Percentiles rank a stretch among this genome's conserved stretches.
Conservation (phyloP, 1,140 invertebrate species). For the Brachionus koreanus region DNA sequence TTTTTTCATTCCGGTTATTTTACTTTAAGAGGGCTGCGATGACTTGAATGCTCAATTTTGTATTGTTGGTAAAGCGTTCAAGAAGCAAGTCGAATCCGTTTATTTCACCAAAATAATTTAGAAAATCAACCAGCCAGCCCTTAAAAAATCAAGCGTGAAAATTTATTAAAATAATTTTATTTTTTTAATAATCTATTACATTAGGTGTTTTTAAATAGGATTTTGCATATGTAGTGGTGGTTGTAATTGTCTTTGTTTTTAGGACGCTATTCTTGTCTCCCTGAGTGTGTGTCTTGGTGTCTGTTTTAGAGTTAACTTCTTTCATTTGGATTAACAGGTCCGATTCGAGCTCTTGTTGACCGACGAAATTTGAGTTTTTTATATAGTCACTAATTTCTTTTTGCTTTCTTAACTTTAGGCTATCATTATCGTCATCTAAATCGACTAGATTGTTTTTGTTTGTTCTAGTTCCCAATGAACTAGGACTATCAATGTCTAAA, state of each 20-base stretch:
- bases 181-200: constrained; percentile 48
- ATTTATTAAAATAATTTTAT: neutral
- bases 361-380: neutral
- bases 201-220: constrained; percentile 58
- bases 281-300: neutral
- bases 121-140: constrained; percentile 91
- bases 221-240: constrained; percentile 5
- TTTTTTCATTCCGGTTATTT: constrained; percentile 40
- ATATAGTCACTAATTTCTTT: constrained; percentile 25
- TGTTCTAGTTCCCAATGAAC: neutral
- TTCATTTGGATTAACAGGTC: neutral
- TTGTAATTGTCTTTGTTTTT: neutral
- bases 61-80: constrained; percentile 69
- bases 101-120: constrained; percentile 84
- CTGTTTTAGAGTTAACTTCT: neutral
- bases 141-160: constrained; percentile 54
- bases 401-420: neutral
- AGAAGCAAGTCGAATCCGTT: constrained; percentile 81
- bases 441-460: neutral
- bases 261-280: neutral
- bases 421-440: neutral
- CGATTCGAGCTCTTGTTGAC: neutral
- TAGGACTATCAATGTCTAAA: neutral
- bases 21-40: constrained; percentile 73
- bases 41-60: constrained; percentile 71